Conservation (phyloP, 2,888 invertebrate genomes). For the Tenthredo livida region DNA sequence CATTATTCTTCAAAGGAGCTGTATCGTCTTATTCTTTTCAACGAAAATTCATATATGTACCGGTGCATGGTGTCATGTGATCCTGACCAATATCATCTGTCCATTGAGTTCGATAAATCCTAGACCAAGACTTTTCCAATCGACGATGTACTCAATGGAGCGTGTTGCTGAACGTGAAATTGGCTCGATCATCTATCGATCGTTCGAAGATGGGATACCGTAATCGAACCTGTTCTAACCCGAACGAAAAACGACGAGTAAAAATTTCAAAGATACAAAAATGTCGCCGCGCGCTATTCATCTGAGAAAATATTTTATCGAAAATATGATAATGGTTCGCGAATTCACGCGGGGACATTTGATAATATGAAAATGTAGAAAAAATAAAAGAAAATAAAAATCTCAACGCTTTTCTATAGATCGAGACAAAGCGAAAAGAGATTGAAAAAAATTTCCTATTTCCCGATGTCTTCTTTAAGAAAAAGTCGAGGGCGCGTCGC, state of each 20-base stretch:
- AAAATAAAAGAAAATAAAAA: too few relatives aligned
- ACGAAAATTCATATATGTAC: not conserved
- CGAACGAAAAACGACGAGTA: not conserved
- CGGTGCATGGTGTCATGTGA: not conserved
- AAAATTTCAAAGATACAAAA: not conserved
- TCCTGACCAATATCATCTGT: slow-evolving; percentile 25
- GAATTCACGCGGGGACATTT: not conserved
- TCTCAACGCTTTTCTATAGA: not conserved
- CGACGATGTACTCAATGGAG: slow-evolving; percentile 26
- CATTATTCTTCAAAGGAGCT: not conserved
- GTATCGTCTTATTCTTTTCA: not conserved
- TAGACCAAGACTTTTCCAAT: slow-evolving; percentile 41
- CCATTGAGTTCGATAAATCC: slow-evolving; percentile 29
- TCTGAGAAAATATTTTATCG: not conserved
- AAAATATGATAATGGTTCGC: not conserved
- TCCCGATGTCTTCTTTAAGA: slow-evolving; percentile 5
- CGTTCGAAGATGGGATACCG: slow-evolving; percentile 1
- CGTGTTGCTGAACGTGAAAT: slow-evolving; percentile 27
- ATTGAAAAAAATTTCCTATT: not conserved
- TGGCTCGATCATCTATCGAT: slow-evolving; percentile 40
- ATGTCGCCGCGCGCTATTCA: not conserved
- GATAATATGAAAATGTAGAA: not conserved
- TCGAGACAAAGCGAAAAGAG: not conserved
- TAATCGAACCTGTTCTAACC: not conserved
- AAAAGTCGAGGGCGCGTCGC: not conserved